Evolutionary conservation across 2,888 invertebrate species (phyloP).

Genomic region (Cheilosia vernalis): DNA sequence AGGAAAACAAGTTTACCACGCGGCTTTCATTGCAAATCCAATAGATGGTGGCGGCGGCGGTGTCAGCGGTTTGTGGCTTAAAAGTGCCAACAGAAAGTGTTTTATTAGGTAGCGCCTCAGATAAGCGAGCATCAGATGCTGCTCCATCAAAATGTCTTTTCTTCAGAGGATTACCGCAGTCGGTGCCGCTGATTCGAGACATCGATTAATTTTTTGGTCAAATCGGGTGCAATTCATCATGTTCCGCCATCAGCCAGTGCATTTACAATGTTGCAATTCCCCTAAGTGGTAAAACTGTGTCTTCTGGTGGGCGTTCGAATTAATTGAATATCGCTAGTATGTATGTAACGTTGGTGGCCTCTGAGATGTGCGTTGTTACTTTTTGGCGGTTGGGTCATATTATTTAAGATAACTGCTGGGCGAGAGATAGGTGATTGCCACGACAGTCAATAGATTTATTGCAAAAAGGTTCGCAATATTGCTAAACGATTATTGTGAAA

Average conservation of each 20-base stretch:
- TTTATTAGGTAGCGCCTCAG: constrained; percentile 71
- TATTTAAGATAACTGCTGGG: not conserved
- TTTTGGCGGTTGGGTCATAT: not conserved
- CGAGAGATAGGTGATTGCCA: not conserved
- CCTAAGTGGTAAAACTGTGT: constrained; percentile 1
- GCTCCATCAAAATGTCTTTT: constrained; percentile 54
- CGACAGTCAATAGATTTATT: not conserved
- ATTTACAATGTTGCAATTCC: constrained; percentile 53
- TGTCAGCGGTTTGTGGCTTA: constrained; percentile 46
- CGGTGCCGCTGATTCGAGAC: constrained; percentile 32
- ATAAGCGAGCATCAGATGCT: constrained; percentile 66
- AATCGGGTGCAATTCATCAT: constrained; percentile 68
- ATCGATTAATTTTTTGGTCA: constrained; percentile 54
- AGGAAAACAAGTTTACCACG: constrained; percentile 41
- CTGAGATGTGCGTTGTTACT: constrained; percentile 7
- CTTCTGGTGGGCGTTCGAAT: constrained; percentile 59
- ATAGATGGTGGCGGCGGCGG: constrained; percentile 44
- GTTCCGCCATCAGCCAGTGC: constrained; percentile 17
- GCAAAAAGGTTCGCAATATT: not conserved
- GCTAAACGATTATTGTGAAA: too few species aligned
- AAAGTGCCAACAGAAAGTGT: constrained; percentile 72
- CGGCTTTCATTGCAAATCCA: constrained; percentile 50
- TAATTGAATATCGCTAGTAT: constrained; percentile 47
- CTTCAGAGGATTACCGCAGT: constrained; percentile 44
- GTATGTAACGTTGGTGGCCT: constrained; percentile 4